Conservation (phyloP, 92 coral and sea anemone species). For the Parazoanthus atlanticus region DNA sequence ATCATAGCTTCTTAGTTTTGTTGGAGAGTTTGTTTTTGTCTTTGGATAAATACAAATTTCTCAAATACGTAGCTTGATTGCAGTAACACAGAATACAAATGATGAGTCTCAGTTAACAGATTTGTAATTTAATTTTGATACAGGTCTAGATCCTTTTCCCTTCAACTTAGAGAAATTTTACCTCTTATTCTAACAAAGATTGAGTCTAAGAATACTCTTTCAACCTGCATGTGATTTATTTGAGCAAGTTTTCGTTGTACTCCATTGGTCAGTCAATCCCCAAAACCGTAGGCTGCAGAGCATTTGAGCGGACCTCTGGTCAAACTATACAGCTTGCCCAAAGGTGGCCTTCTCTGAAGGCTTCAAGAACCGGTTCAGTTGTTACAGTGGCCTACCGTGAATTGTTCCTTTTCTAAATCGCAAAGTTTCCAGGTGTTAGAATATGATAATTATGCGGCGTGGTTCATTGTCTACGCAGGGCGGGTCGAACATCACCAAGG, state of each 20-base stretch:
- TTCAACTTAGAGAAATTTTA: no score
- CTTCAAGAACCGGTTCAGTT: background rate
- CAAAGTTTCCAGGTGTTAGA: background rate
- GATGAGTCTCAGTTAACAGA: no score
- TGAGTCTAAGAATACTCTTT: background rate
- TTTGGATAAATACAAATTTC: no score
- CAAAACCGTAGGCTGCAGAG: no score
- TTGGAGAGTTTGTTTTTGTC: no score
- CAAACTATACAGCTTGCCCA: background rate
- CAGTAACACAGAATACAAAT: no score
- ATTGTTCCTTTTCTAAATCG: background rate
- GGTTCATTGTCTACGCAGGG: slow-evolving; percentile 74
- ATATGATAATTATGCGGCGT: slow-evolving; percentile 22
- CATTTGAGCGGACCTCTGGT: background rate
- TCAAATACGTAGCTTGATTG: no score
- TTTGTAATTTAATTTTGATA: no score
- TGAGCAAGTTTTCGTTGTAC: background rate
- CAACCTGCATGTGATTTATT: background rate
- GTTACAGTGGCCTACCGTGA: slow-evolving; percentile 25
- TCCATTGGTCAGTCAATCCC: background rate
- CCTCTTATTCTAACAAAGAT: background rate
- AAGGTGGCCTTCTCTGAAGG: background rate
- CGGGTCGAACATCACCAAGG: slow-evolving; percentile 62
- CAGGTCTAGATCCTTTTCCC: no score
- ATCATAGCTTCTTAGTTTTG: no score